Evolutionary conservation across 2,113 vertebrate species (phyloP), one percentile per base, ranked within the genome.

Genomic region (Periophthalmodon schlosseri): DNA sequence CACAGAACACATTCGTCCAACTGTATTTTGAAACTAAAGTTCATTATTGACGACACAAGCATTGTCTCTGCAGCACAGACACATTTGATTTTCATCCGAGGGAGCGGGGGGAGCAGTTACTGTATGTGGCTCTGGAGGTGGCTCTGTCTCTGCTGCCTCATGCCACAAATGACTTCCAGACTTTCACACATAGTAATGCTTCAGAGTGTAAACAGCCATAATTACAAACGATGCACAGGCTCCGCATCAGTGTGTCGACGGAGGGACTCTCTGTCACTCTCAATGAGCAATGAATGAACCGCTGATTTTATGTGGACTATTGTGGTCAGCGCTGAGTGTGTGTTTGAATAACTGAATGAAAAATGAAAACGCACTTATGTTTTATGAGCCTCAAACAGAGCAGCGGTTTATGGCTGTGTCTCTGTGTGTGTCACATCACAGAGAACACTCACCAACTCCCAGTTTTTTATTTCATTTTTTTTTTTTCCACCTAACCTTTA

Each of bases 121-220:
- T n/a, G n/a, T n/a, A n/a, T 33, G 77, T 86, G 76, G 76, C 84
- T 80, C 87, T 90, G 87, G 80, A 84, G 85, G 77, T 70, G 78
- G 86, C 89, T 91, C 82, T 84, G 81, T 83, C 84, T 87, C 72
- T 86, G 69, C 81, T 68, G 84, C 81, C 82, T 88, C 84, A 88
- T 85, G 86, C 86, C 90, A 90, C 89, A 91, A 93, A 94, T 92
- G 86, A 88, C 83, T 93, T 92, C 88, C 91, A 93, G 89, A 91
- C 89, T 92, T 93, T 91, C 88, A 89, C 91, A 91, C 86, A 82
- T 91, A 91, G 89, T 92, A 91, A 91, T 86, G 73, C 85, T 87
- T 87, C 84, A 85, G 87, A 89, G 89, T 92, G 89, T 90, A 90
- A 91, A 91, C 82, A 84, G 86, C 81, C 85, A 79, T 92, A 91